Evolutionary conservation across 2,797 vertebrate genomes (phyloP), one percentile per base, ranked within the genome.

Genomic region (Esox masquinongy): DNA sequence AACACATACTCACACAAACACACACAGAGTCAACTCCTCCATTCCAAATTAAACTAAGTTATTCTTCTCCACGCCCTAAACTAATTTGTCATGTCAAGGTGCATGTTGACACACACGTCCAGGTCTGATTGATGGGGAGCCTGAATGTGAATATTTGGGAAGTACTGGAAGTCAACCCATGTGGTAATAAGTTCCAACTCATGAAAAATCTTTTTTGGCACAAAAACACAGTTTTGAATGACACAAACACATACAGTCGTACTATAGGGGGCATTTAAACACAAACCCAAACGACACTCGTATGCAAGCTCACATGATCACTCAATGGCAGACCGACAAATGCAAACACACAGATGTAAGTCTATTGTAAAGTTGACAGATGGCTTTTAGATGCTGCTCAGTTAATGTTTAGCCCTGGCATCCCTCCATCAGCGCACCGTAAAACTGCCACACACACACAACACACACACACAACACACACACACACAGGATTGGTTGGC

Each of bases 101-200:
- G 77, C 64, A 19, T 89, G 84, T 86, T 90, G 88, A 92, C 88
- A 82, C 56, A 71, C 75, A 84, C 69, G 9, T 31, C 14, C 14
- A 29, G 22, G 14, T 64, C 26, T 29, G 61, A 64, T 29, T 8
- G 24, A 29, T 50, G 68, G 74, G 59, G 63, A 0, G 36, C 72
- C 31, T 76, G 74, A 80, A 68, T 5, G 0, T 17, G 39, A n/a
- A 47, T 73, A 78, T 85, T 83, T 80, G 49, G 66, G 76, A 47
- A 72, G n/a, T 68, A 19, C 39, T 49, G 34, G 22, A 43, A 22
- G 2, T 70, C 12, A 14, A 1, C 47, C 43, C 15, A 15, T 70
- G 29, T 39, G 4, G 11, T 14, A 17, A 43, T 50, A 22, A 49
- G 34, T 47, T 31, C 2, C 36, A 5, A 39, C 36, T 39, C 5